Evolutionary conservation across 2,113 vertebrate species (phyloP).

Genomic region (Aldabrachelys gigantea): DNA sequence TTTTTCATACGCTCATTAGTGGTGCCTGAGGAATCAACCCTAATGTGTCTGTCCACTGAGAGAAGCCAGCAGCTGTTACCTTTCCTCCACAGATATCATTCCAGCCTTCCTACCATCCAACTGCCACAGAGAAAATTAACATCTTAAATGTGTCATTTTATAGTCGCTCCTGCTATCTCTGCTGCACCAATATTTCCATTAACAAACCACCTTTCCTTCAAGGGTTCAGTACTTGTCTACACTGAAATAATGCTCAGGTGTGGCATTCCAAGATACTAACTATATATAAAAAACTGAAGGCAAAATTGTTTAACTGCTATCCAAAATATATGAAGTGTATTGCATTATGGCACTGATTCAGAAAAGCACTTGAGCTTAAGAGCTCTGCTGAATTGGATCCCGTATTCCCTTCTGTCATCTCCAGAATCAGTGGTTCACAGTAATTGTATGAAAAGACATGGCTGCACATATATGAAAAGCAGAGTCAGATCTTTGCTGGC

Average conservation of each 20-base stretch:
- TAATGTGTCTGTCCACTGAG: constrained; percentile 5
- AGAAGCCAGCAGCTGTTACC: constrained; percentile 45
- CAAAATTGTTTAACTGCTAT: background rate
- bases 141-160: constrained; percentile 10
- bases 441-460: fast-evolving
- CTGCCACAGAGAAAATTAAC: constrained; percentile 21
- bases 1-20: background rate
- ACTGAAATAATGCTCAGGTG: background rate
- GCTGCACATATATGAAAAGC: fast-evolving
- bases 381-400: background rate
- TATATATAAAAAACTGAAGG: background rate
- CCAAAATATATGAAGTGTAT: background rate
- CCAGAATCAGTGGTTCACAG: background rate
- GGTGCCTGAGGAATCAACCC: background rate
- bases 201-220: background rate
- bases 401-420: background rate
- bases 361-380: background rate
- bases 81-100: constrained; percentile 12
- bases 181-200: background rate
- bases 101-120: background rate
- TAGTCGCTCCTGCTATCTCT: constrained; percentile 13
- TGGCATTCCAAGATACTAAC: background rate
- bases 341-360: background rate
- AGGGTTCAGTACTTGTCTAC: background rate
- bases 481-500: background rate